phyloP scores from a whole-genome alignment of 2,113 vertebrate genomes.

The Phaethon lepturus region DNA sequence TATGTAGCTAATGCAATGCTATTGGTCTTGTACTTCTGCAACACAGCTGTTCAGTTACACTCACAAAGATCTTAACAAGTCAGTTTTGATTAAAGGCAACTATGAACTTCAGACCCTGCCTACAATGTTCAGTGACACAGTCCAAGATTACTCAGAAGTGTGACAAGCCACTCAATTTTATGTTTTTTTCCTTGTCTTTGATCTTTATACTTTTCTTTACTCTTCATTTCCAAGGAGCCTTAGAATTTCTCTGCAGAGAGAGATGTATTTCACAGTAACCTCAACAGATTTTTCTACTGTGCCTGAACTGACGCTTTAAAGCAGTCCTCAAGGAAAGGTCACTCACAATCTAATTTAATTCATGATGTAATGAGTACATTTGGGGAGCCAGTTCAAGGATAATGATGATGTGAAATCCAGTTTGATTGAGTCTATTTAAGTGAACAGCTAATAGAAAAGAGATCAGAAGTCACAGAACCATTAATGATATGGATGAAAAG shows the following conservation, averaged over 20 bases:
- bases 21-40: background rate
- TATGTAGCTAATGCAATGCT: background rate
- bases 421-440: slow-evolving; percentile 42
- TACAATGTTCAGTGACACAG: background rate
- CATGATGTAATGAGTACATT: slow-evolving; percentile 44
- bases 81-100: background rate
- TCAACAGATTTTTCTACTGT: background rate
- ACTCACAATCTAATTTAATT: slow-evolving; percentile 44
- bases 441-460: slow-evolving; percentile 50
- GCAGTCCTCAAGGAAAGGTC: slow-evolving; percentile 44
- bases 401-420: slow-evolving; percentile 45
- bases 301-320: background rate
- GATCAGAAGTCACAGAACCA: slow-evolving; percentile 30
- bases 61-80: background rate
- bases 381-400: slow-evolving; percentile 9
- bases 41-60: background rate
- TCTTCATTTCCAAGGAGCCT: background rate
- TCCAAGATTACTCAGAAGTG: background rate
- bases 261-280: background rate
- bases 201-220: background rate
- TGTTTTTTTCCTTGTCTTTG: background rate
- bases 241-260: background rate
- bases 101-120: background rate
- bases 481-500: slow-evolving; percentile 31
- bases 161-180: background rate